Evolutionary conservation across 1,140 invertebrate species (phyloP), one percentile per base, ranked within the genome.

Genomic region (Trichonephila clavipes): DNA sequence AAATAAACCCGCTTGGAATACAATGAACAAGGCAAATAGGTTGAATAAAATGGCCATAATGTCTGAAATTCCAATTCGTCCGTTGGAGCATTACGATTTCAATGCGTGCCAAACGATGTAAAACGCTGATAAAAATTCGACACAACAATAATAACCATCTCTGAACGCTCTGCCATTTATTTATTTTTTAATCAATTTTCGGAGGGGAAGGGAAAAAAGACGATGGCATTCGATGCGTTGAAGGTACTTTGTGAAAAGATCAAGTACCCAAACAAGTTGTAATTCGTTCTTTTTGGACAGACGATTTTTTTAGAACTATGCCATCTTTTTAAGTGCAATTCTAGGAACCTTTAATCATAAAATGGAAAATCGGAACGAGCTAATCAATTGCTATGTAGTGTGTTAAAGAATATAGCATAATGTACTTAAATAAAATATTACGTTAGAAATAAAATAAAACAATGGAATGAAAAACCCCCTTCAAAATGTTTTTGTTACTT

Each of bases 51-150:
- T 81, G 72, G 88, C n/a, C 44, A 81, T 59, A 81, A 59, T 90
- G 88, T 90, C 51, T n/a, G 19, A 90, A 90, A 24, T 90, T 89
- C 87, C 40, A 89, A 88, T 64, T 88, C 86, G 24, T 59, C 51
- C 86, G 61, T 19, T 88, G 61, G 34, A 64, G 86, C 86, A 59
- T 88, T 64, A 64, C 58, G 61, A 88, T 88, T 64, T 88, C 61
- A 21, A 58, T 19, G 58, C 58, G 51, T 64, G n/a, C 61, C 58
- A 88, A 88, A 66, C 61, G 86, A 64, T 51, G 86, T 28, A 88
- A 40, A 88, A 40, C n/a, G 86, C 44, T 21, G 82, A 85, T 85
- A 85, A 85, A 85, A 85, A 85, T 77, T 77, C 72, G 28, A 77
- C 18, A 77, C 72, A 77, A 69, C 66, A 69, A 69, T 69, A 69